phyloP scores from a whole-genome alignment of 2,113 vertebrate species.

The Mesitornis unicolor region DNA sequence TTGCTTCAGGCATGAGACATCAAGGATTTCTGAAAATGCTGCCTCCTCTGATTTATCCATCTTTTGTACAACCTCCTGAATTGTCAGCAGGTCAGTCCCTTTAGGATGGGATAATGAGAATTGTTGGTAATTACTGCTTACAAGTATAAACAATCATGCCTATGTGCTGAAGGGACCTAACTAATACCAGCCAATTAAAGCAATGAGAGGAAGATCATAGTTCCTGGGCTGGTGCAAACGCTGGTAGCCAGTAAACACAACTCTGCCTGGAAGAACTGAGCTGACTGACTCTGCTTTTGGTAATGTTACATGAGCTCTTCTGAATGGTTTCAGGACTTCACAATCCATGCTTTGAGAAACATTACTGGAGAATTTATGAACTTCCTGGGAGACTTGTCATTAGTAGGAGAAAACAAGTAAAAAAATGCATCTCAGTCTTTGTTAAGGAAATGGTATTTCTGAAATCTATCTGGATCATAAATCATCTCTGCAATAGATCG shows the following conservation, averaged over 20 bases:
- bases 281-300: conserved; percentile 23
- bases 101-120: background rate
- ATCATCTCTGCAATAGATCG: background rate
- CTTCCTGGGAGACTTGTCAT: background rate
- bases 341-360: background rate
- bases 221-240: background rate
- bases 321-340: background rate
- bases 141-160: conserved; percentile 5
- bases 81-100: background rate
- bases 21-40: background rate
- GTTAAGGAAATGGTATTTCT: background rate
- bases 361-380: background rate
- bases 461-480: background rate
- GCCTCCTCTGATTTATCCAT: background rate
- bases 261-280: background rate
- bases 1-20: background rate
- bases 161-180: conserved; percentile 6
- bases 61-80: background rate
- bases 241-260: background rate
- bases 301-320: background rate
- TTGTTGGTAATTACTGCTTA: background rate
- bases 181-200: conserved; percentile 31
- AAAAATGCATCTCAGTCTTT: background rate
- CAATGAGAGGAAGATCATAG: conserved; percentile 1
- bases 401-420: background rate